Percentiles rank a stretch among this genome's conserved stretches.
Evolutionary conservation across 2,888 invertebrate species (phyloP).

Genomic region (Brachypterus glaber): DNA sequence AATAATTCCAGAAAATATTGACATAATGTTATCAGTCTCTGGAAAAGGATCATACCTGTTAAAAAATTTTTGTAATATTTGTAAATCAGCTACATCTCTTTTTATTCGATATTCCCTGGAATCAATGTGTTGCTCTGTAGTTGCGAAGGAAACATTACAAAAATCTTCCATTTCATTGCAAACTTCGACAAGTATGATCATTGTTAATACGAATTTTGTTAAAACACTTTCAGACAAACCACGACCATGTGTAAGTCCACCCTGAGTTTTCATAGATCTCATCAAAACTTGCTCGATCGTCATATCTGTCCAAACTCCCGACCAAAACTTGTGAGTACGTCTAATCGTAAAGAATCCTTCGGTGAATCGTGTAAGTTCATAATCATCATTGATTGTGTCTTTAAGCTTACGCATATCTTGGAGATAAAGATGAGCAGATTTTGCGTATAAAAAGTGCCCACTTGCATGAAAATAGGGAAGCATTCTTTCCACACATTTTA

Average conservation of each 20-base stretch:
- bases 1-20: slow-evolving; percentile 27
- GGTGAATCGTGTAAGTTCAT: slow-evolving; percentile 20
- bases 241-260: slow-evolving; percentile 24
- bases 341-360: slow-evolving; percentile 19
- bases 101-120: slow-evolving; percentile 26
- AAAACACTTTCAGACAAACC: slow-evolving; percentile 24
- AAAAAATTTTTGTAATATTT: slow-evolving; percentile 23
- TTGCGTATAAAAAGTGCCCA: slow-evolving; percentile 32
- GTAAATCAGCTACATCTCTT: slow-evolving; percentile 28
- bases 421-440: slow-evolving; percentile 23
- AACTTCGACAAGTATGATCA: slow-evolving; percentile 23
- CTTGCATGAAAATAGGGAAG: slow-evolving; percentile 33
- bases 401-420: slow-evolving; percentile 18
- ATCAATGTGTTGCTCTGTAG: slow-evolving; percentile 30
- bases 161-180: slow-evolving; percentile 24
- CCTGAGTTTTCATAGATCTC: slow-evolving; percentile 24
- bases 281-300: slow-evolving; percentile 18
- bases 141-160: slow-evolving; percentile 21
- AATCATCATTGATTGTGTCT: slow-evolving; percentile 11
- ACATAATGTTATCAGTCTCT: slow-evolving; percentile 24
- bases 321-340: slow-evolving; percentile 21
- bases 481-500: slow-evolving; percentile 28
- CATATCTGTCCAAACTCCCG: slow-evolving; percentile 20
- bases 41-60: slow-evolving; percentile 28
- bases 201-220: slow-evolving; percentile 24